Evolutionary conservation across 2,888 invertebrate genomes (phyloP), one percentile per base, ranked within the genome.

Genomic region (Criorhina ranunculi): DNA sequence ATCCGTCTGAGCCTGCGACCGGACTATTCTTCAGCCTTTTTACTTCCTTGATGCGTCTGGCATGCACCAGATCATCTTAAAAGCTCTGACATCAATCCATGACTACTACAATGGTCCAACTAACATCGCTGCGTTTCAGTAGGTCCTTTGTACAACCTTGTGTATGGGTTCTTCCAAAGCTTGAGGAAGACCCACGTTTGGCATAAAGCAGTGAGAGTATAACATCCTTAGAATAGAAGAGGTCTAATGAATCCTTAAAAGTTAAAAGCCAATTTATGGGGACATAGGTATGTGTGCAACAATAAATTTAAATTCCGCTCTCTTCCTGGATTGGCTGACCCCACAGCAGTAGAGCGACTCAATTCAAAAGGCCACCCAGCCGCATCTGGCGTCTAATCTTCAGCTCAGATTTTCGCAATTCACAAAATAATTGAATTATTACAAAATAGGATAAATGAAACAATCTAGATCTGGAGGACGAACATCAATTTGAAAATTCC

Each of bases 251-350:
- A 57, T 19, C 57, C 57, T 5, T 37, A n/a, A 57, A 57, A 19
- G 19, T 53, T 19, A 31, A 53, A 53, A 67, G 40, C 67, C 53
- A 67, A 67, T 67, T 67, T 42, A 67, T n/a, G n/a, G n/a, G n/a
- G n/a, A n/a, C n/a, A n/a, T n/a, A 57, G 57, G 5, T 24, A n/a
- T n/a, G n/a, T n/a, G n/a, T 6, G 35, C 29, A 67, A 33, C 17
- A 31, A 69, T 17, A 17, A n/a, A 69, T 69, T 8, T 5, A 55
- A 19, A 69, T 44, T 55, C 19, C 44, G 17, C 19, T 57, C 31
- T 15, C n/a, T n/a, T n/a, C n/a, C n/a, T n/a, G n/a, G 33, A 33
- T 11, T 53, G 33, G 33, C 9, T 53, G 0, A 12, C 15, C 33
- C 33, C 31, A 33, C 19, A 9, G 24, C 15, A 5, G n/a, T 0